These are phyloP conservation scores for Chesias legatella DNA, from an alignment of 2,888 invertebrate genomes.

Conservation along the genomic window DNA sequence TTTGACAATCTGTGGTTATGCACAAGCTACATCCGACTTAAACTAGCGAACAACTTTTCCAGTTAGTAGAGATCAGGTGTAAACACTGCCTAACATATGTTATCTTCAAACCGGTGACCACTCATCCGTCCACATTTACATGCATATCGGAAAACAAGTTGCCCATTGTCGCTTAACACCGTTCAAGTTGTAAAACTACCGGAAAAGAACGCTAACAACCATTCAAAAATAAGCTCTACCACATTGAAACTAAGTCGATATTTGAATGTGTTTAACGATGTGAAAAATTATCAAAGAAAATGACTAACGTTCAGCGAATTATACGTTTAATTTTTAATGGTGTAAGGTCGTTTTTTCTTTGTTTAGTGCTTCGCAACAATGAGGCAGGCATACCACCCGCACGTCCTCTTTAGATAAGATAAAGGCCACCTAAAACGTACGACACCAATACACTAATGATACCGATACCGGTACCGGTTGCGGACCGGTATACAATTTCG, in stretches of 20 bases:
- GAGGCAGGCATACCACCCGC: conserved; percentile 68
- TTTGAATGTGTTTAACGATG: conserved; percentile 20
- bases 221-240: conserved; percentile 39
- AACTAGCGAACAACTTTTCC: too few species aligned
- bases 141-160: conserved; percentile 72
- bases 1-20: too few species aligned
- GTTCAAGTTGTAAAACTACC: conserved; percentile 62
- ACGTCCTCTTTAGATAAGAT: conserved; percentile 81
- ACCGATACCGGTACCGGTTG: conserved; percentile 50
- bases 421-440: conserved; percentile 69
- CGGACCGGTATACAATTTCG: conserved; percentile 65
- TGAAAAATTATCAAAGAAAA: conserved; percentile 53
- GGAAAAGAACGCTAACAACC: conserved; percentile 48
- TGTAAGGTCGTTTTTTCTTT: conserved; percentile 14
- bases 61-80: too few species aligned
- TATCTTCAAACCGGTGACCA: conserved; percentile 65
- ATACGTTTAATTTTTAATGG: conserved; percentile 14
- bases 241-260: conserved; percentile 14
- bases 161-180: conserved; percentile 67
- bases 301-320: conserved; percentile 21
- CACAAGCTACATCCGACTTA: too few species aligned
- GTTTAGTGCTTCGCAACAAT: conserved; percentile 51
- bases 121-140: conserved; percentile 75
- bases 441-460: conserved; percentile 74
- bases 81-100: too few species aligned